Base-by-base conservation (phyloP, 2,797 vertebrate genomes). In the Syngnathus acus region DNA sequence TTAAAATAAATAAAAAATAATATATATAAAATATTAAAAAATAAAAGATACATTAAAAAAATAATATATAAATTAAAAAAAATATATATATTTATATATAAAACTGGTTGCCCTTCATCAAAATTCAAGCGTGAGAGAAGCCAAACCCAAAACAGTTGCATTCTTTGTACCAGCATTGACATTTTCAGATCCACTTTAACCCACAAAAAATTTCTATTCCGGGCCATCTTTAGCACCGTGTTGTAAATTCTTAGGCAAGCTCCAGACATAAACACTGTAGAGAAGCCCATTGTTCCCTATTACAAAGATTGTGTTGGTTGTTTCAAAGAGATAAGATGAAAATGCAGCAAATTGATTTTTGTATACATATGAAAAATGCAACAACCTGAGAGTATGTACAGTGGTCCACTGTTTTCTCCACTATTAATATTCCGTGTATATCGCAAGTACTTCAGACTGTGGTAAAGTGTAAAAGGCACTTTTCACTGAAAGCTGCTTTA, bases 401-500 rank as follows among this genome's bases (percentile, higher is more conserved):
- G 21, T 19, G 10, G 26, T 37, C 55, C 13, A 16, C 6, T 57
- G 16, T 38, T 39, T 9, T 39, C 10, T 26, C 53, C 11, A 54
- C 16, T 1, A 38, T 59, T 39, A 54, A 26, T 54, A 23, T 40
- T 40, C 19, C 21, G 19, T 39, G 16, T 59, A 17, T 59, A 21
- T 59, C 17, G 4, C 1, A 19, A 38, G 16, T 59, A 59, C 37
- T 39, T 37, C 16, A 39, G 57, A 16, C 14, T n/a, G 4, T 59
- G 57, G 16, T 9, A 59, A 59, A 59, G 32, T 19, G 13, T 57
- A 39, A 38, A 59, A 59, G 5, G 57, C 37, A 19, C 64, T 67
- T 70, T 76, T 77, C 71, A 69, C 75, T 71, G 67, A 76, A 80
- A 69, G 71, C 68, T 48, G 0, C 65, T 68, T 53, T 81, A 80